phyloP scores from a whole-genome alignment of 2,888 invertebrate genomes.

The Limulus polyphemus region DNA sequence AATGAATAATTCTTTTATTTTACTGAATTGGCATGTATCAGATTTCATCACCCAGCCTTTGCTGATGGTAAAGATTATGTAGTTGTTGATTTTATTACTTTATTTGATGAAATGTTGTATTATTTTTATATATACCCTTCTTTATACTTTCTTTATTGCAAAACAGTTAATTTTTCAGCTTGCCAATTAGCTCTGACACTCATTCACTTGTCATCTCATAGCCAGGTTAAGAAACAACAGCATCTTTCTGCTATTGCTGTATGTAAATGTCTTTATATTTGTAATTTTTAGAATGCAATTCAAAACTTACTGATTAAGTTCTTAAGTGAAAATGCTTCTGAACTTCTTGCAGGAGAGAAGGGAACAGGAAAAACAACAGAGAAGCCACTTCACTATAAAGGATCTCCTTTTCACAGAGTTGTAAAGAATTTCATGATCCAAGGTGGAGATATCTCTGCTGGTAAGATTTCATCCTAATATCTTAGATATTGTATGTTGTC shows the following conservation, averaged over 20 bases:
- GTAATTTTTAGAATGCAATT: constrained; percentile 3
- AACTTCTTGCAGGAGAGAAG: constrained; percentile 53
- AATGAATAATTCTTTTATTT: no score
- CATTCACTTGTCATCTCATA: no score
- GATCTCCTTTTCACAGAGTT: constrained; percentile 77
- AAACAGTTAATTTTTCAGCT: no score
- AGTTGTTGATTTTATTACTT: no score
- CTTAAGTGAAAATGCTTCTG: background rate
- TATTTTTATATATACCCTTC: no score
- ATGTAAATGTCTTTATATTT: background rate
- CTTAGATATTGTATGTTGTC: background rate
- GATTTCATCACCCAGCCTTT: no score
- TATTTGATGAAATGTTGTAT: no score
- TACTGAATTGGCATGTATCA: no score
- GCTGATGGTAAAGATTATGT: no score
- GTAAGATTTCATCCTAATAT: constrained; percentile 51
- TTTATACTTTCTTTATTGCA: no score
- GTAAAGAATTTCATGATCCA: constrained; percentile 90
- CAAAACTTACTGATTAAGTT: background rate
- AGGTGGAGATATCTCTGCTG: constrained; percentile 52
- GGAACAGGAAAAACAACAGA: constrained; percentile 56
- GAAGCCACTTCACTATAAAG: constrained; percentile 79
- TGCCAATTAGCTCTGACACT: no score
- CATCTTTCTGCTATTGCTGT: background rate
- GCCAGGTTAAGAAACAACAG: no score